phyloP scores from a whole-genome alignment of 2,797 vertebrate species.

The Anabas testudineus region DNA sequence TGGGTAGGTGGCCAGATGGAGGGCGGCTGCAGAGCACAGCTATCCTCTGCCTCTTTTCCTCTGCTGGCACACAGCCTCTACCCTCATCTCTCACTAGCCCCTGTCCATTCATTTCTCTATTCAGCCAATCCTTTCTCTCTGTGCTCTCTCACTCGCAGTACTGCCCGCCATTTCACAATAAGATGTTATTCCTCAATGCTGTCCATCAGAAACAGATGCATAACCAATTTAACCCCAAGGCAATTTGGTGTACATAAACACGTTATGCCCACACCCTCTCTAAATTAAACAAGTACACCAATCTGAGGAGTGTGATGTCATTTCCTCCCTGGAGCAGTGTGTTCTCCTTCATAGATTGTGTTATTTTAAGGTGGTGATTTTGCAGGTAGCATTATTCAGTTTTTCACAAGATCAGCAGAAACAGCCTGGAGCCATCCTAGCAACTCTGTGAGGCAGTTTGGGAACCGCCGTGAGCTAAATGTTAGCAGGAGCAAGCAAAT shows the following conservation, averaged over 20 bases:
- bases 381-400: background rate
- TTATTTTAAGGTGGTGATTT: background rate
- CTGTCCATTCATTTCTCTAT: conserved; percentile 60
- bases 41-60: conserved; percentile 46
- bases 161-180: conserved; percentile 47
- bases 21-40: conserved; percentile 47
- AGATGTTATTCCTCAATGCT: conserved; percentile 8
- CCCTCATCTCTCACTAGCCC: conserved; percentile 46
- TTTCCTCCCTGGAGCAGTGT: conserved; percentile 5
- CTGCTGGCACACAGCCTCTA: conserved; percentile 57
- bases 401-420: background rate
- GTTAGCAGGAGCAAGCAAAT: background rate
- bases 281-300: background rate
- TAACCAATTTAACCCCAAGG: background rate
- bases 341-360: background rate
- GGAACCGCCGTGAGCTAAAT: background rate
- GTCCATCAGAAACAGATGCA: conserved; percentile 1
- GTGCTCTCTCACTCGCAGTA: conserved; percentile 32
- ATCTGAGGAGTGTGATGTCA: conserved; percentile 22
- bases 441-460: background rate
- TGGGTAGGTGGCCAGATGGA: conserved; percentile 72
- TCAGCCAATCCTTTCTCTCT: conserved; percentile 40
- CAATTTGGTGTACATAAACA: background rate
- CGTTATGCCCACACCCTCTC: background rate
- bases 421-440: background rate